Base-by-base conservation (phyloP, 2,888 invertebrate genomes). In the Psylliodes chrysocephalus region DNA sequence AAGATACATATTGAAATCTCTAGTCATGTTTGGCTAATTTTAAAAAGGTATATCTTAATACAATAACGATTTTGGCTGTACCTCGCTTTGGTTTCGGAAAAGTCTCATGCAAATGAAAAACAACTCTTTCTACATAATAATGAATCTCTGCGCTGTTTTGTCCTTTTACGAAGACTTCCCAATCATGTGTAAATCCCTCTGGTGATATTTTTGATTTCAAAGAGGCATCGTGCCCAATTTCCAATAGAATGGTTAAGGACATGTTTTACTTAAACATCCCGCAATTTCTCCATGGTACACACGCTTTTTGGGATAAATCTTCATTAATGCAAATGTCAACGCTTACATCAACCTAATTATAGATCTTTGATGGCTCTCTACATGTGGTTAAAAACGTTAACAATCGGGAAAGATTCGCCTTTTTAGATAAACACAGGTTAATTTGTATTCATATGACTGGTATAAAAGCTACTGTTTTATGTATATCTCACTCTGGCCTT, bases 181-280 rank as follows among this genome's bases (percentile, higher is more conserved):
- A 98, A 82, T 98, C 97, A 84, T 98, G 98, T 73, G 97, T 98
- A 81, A 94, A 96, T 47, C 95, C 96, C 81, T 95, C 94, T 17
- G 90, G 88, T 10, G 95, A 94, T 75, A 89, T 89, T 80, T 93
- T 92, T 56, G 89, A 88, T 77, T 93, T 90, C 73, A 95, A 81
- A 66, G 89, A 88, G 71, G 97, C 94, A 82, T 90, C 89, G 84
- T 98, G 97, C 71, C 97, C 97, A 81, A 96, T 91, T 86, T 96
- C 96, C 79, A 97, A 89, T 81, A 90, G 90, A 75, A 96, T 92
- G 80, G 89, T 89, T 71, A 92, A 88, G 77, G 88, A 87, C 89
- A 89, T 89, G 77, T 77, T 83, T 78, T 70, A 76, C 12, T 70
- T 69, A 74, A 66, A 73, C 70, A 71, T 67, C 67, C 64, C 71